Evolutionary conservation across 2,113 vertebrate genomes (phyloP).

Genomic region (Saccopteryx leptura): DNA sequence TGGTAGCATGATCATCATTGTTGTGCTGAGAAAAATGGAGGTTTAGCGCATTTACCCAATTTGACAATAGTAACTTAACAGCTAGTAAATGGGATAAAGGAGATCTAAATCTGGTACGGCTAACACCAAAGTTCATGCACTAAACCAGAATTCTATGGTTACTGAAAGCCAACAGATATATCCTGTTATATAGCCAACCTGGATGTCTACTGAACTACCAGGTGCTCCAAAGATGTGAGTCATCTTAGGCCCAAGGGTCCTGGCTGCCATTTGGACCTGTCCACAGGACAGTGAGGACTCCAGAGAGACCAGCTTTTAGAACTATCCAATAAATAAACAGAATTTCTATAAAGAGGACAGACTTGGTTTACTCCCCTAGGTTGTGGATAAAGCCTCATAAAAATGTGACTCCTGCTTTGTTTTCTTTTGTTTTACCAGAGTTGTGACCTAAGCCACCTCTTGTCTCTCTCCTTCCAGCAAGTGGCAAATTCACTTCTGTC

Average conservation of each 20-base stretch:
- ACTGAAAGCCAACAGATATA: not conserved
- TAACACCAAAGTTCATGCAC: not conserved
- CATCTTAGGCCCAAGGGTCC: not conserved
- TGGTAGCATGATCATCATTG: not conserved
- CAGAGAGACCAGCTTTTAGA: not conserved
- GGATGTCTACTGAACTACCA: not conserved
- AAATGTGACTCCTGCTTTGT: not conserved
- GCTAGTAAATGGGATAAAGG: slow-evolving; percentile 21
- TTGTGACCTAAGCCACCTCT: not conserved
- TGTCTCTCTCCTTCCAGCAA: not conserved
- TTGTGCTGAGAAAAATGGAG: not conserved
- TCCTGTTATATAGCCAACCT: not conserved
- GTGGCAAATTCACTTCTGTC: not conserved
- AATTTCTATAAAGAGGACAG: not conserved
- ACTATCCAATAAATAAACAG: not conserved
- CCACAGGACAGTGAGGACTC: not conserved
- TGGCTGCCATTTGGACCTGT: not conserved
- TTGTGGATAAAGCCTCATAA: not conserved
- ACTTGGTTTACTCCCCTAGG: not conserved
- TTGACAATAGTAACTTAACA: not conserved
- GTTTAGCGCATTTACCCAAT: not conserved
- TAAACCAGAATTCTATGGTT: not conserved
- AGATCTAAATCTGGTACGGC: not conserved
- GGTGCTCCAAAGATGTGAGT: not conserved
- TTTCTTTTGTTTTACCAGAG: not conserved